phyloP scores from a whole-genome alignment of 1,140 invertebrate species.

The Procambarus clarkii region DNA sequence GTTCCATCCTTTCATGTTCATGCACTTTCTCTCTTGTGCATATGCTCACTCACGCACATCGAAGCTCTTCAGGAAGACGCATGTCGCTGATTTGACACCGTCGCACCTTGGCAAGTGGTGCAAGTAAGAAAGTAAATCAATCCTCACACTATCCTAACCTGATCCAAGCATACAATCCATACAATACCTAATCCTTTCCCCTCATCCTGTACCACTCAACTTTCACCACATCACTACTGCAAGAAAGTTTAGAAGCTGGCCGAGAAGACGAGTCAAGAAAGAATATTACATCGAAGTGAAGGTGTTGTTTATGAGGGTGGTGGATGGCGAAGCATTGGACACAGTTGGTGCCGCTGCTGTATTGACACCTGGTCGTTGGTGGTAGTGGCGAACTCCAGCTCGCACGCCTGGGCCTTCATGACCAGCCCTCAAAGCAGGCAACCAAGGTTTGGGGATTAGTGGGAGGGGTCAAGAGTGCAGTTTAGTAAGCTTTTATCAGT shows the following conservation, averaged over 20 bases:
- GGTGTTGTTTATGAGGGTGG: not conserved
- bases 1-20: not conserved
- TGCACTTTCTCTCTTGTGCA: conserved; percentile 16
- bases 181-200: conserved; percentile 5
- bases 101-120: conserved; percentile 68
- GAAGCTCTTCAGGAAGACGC: not conserved
- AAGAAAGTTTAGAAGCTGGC: conserved; percentile 21
- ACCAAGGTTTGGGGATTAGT: conserved; percentile 33
- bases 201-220: not conserved
- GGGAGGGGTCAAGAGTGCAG: conserved; percentile 25
- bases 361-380: conserved; percentile 16
- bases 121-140: not conserved
- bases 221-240: not conserved
- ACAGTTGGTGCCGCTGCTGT: not conserved
- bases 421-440: conserved; percentile 24
- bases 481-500: not conserved
- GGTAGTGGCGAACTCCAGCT: conserved; percentile 8
- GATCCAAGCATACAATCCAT: not conserved
- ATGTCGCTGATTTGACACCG: not conserved
- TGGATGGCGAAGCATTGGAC: conserved; percentile 5
- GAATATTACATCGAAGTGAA: not conserved
- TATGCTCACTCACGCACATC: not conserved
- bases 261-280: not conserved
- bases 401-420: conserved; percentile 22
- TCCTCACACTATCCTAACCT: not conserved